Evolutionary conservation across 2,113 vertebrate species (phyloP), one percentile per base, ranked within the genome.

Genomic region (Vulpes ferrilata): DNA sequence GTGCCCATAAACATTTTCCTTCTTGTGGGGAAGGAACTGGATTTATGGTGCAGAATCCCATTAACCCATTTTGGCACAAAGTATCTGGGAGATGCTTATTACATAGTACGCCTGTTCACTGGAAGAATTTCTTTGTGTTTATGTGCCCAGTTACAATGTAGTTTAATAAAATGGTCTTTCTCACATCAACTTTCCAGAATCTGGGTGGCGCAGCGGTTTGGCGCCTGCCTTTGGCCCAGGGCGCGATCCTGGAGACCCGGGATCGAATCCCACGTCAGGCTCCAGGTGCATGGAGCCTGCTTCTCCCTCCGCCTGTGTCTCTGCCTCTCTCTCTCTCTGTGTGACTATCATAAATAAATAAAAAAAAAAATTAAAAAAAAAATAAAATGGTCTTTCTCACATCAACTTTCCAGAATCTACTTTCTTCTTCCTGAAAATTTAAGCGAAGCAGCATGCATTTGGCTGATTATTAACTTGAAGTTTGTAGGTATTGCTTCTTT

Each of bases 1-100:
- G 82, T 90, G 93, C 97, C 96, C 96, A 57, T 97, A 98, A 98
- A 98, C 86, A 97, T 74, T 97, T 98, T 98, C 97, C 97, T 98
- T 98, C 98, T 98, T 98, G 81, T 98, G 81, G 97, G 98, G 7
- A 98, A 97, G 86, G 60, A 23, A 96, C 53, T 97, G 69, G 74
- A 67, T 82, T 98, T 95, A 95, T 76, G 95, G 11, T 27, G 13
- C 27, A 97, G 88, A 97, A 74, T 98, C 93, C 48, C n/a, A 96
- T 83, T 97, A 53, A 87, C 80, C 23, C 95, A 95, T 53, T 85
- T 90, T 97, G 55, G 10, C 38, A 76, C 91, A 43, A 60, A 90
- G 78, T 93, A 53, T 88, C 43, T 93, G 35, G 57, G 74, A 90
- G 51, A 5, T 23, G 3, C 20, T 96, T 89, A 88, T 51, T 94